phyloP scores from a whole-genome alignment of 2,797 vertebrate species.

The Malacoctenus gilli region DNA sequence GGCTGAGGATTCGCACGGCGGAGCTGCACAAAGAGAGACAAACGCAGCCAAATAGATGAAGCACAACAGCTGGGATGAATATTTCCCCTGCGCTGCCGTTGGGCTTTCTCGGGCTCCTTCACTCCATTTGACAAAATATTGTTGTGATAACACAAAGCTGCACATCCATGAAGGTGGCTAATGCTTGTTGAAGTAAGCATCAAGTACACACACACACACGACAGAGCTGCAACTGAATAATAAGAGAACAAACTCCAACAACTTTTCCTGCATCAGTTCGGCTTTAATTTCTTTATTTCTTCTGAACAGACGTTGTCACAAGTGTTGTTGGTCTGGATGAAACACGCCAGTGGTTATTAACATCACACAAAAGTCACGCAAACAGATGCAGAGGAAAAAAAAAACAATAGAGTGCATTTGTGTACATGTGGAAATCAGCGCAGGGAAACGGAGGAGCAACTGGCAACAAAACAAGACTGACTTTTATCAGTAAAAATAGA shows the following conservation, averaged over 20 bases:
- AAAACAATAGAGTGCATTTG: too few relatives aligned
- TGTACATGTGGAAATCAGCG: constrained; percentile 9
- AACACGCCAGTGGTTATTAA: constrained; percentile 41
- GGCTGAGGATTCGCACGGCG: not conserved
- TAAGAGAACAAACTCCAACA: constrained; percentile 48
- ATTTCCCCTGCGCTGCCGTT: constrained; percentile 2
- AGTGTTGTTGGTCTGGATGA: constrained; percentile 50
- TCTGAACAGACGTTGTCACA: constrained; percentile 58
- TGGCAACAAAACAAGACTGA: constrained; percentile 1
- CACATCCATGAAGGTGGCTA: constrained; percentile 47
- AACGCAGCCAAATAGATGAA: constrained; percentile 19
- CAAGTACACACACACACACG: constrained; percentile 28
- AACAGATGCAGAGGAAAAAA: constrained; percentile 18
- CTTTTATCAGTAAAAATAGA: constrained; percentile 49
- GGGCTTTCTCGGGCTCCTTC: constrained; percentile 43
- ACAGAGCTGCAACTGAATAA: constrained; percentile 38
- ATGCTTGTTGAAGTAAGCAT: constrained; percentile 50
- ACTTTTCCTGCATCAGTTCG: constrained; percentile 44
- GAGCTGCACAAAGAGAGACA: constrained; percentile 4
- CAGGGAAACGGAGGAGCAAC: too few relatives aligned
- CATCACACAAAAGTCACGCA: constrained; percentile 46
- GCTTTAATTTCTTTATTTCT: constrained; percentile 75
- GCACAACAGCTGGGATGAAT: constrained; percentile 42
- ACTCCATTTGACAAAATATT: constrained; percentile 45
- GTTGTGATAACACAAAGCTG: constrained; percentile 37